Base-by-base conservation (phyloP, 2,888 invertebrate genomes). In the Apantesis nais region DNA sequence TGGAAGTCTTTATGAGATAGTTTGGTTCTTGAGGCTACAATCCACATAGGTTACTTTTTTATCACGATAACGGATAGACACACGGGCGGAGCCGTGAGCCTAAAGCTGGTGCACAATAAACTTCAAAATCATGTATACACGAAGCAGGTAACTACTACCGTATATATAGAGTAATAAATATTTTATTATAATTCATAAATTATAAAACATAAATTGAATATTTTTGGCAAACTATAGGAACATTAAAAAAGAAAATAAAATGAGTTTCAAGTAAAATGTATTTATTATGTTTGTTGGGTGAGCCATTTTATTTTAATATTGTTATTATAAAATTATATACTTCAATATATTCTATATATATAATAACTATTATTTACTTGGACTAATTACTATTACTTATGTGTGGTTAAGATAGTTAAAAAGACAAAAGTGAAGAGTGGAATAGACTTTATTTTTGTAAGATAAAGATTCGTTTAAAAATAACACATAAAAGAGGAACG, bases 201-300 rank as follows among this genome's bases (percentile, higher is more conserved):
- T n/a, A n/a, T n/a, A n/a, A n/a, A 60, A 31, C 25, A 39, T 66
- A 66, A 66, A 66, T 39, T 58, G 39, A 29, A 58, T 31, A 52
- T 8, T 44, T 31, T n/a, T 3, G 34, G 7, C 12, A 58, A 58
- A 66, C 39, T 29, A 55, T 34, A 65, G 0, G 14, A 5, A 34
- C 39, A n/a, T 22, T 29, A 44, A 52, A 66, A 25, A 58, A 22
- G 22, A 8, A 29, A 61, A 61, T 34, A 37, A 68, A 81, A 82
- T 75, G 77, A 73, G 74, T 78, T 75, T 70, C 34, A 52, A 66
- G 70, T 78, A 86, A 84, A 81, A 87, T 87, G 88, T 71, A 75
- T 72, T 71, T 85, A 70, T 74, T 79, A 70, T 72, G 83, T 74
- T 71, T 87, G 62, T 48, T 86, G 60, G 83, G 88, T 87, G 66